Conservation (phyloP, 2,797 vertebrate genomes). For the Nannoperca australis region DNA sequence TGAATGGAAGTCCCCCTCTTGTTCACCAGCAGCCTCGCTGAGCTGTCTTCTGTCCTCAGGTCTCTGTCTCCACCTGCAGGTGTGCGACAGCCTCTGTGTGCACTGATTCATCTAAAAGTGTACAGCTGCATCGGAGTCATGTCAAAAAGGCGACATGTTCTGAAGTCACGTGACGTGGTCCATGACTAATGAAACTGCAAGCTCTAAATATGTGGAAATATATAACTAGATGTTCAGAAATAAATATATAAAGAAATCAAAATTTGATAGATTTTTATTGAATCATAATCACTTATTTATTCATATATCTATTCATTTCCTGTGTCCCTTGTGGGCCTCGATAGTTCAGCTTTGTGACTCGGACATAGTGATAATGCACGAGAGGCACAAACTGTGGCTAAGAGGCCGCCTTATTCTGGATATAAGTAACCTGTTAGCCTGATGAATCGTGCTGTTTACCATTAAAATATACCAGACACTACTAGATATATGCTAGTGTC, state of each 20-base stretch:
- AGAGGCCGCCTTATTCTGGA: neutral
- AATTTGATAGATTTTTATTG: neutral
- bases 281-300: neutral
- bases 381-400: neutral
- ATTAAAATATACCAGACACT: neutral
- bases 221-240: neutral
- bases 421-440: neutral
- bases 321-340: neutral
- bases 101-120: neutral
- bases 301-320: neutral
- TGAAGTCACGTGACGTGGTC: neutral
- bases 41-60: slow-evolving; percentile 22
- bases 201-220: neutral
- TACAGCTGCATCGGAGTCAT: neutral
- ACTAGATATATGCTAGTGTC: neutral
- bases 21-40: neutral
- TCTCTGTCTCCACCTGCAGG: slow-evolving; percentile 76
- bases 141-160: neutral
- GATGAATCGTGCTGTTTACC: neutral
- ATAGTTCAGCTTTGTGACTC: neutral
- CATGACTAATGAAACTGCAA: neutral
- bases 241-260: neutral
- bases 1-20: neutral
- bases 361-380: neutral
- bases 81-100: neutral